Base-by-base conservation (phyloP, 2,888 invertebrate genomes). In the Eudemis profundana region DNA sequence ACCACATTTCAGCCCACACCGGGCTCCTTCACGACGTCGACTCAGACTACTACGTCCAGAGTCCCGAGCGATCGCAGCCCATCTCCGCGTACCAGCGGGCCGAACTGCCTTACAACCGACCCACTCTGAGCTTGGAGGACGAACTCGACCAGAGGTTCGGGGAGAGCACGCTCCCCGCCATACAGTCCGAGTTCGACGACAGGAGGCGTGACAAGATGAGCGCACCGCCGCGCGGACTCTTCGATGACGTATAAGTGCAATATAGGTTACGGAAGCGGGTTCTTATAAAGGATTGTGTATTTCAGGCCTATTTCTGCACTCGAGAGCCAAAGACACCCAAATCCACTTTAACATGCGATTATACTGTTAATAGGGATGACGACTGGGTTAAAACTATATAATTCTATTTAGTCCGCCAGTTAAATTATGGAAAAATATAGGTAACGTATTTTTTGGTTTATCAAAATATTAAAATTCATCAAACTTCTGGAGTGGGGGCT, bases 1-100 rank as follows among this genome's bases (percentile, higher is more conserved):
- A 71, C 84, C 90, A 87, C 89, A 66, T 91, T 90, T 75, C 95
- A 83, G 96, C 96, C 79, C 94, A 94, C 78, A 95, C 96, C 78
- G 97, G 96, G 81, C 93, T 97, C 21, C 92, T 97, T 15, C 93
- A 95, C 70, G 96, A 97, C 85, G 95, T 95, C 36, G 97, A 96
- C 70, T 93, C 94, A 78, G 96, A 96, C 67, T 95, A 95, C 80
- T 95, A 95, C 78, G 94, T 93, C n/a, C 83, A 88, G 51, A 89
- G 89, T 27, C 87, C 87, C 3, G 86, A 86, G 8, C 80, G 87
- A 23, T 71, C n/a, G 72, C 75, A 73, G 4, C 72, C 73, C 0
- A 68, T 68, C n/a, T 57, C 77, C 5, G 80, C 78, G n/a, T 90
- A 88, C 77, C 84, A 86, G 51, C 74, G 85, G 0, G 82, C 83